Conservation (phyloP, 1,140 invertebrate species). For the Drosophila virilis region DNA sequence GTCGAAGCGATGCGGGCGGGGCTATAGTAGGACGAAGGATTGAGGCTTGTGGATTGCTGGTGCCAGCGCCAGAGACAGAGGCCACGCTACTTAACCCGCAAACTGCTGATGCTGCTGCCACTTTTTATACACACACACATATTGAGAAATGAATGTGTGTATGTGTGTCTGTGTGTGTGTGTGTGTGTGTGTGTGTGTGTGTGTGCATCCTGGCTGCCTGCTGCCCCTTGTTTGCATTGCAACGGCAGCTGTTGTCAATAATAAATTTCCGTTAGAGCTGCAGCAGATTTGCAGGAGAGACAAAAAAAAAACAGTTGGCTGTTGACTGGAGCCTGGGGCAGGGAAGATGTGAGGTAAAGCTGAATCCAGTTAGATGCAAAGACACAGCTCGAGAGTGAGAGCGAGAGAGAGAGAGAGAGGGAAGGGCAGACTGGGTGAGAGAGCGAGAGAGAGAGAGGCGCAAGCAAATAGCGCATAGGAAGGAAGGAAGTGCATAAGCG, state of each 20-base stretch:
- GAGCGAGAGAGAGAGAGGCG: neutral
- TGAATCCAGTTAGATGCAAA: conserved; percentile 11
- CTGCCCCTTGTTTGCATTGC: conserved; percentile 75
- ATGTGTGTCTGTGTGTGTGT: conserved; percentile 4
- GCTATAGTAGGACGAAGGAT: conserved; percentile 1
- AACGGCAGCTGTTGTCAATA: conserved; percentile 82
- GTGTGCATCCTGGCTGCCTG: conserved; percentile 12
- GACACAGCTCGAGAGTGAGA: neutral
- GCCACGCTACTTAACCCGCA: conserved; percentile 72
- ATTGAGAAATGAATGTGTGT: neutral
- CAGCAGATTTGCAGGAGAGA: conserved; percentile 73
- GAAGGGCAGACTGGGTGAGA: neutral
- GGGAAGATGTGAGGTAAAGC: neutral
- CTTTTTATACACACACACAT: conserved; percentile 22
- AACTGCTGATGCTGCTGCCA: conserved; percentile 69
- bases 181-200: neutral
- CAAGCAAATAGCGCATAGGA: conserved; percentile 34
- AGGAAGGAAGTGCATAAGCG: conserved; percentile 79
- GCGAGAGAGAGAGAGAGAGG: neutral
- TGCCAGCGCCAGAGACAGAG: conserved; percentile 36
- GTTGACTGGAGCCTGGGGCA: neutral
- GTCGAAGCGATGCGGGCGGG: neutral
- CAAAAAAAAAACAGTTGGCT: conserved; percentile 41
- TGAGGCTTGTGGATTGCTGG: conserved; percentile 7
- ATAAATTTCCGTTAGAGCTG: conserved; percentile 83